These are phyloP conservation scores for Teleogryllus oceanicus DNA, from an alignment of 2,888 invertebrate genomes.

Conservation along the genomic window DNA sequence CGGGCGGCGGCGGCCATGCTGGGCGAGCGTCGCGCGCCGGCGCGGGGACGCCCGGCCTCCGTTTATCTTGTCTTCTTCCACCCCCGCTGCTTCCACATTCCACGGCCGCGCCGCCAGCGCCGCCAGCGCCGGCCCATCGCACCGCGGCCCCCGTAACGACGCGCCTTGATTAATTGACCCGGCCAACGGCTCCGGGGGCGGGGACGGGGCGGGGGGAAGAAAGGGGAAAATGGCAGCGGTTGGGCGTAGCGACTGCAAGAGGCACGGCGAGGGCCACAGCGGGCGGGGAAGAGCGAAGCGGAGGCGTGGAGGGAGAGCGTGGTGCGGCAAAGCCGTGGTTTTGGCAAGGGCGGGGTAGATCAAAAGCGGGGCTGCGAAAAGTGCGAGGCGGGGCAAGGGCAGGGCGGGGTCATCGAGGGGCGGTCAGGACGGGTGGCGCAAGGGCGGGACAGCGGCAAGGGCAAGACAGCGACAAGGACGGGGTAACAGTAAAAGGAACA, in stretches of 20 bases:
- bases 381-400: too few relatives aligned
- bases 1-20: not conserved
- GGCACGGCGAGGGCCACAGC: too few relatives aligned
- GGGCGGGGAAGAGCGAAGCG: too few relatives aligned
- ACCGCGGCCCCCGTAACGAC: not conserved
- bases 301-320: too few relatives aligned
- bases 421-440: not conserved
- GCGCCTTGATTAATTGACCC: constrained; percentile 18
- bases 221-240: not conserved
- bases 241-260: too few relatives aligned
- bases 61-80: constrained; percentile 7
- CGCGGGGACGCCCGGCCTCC: not conserved
- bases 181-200: not conserved
- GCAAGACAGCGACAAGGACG: not conserved
- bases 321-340: too few relatives aligned
- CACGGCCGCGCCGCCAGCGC: not conserved
- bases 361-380: too few relatives aligned
- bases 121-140: not conserved
- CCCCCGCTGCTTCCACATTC: constrained; percentile 9
- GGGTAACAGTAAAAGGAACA: not conserved
- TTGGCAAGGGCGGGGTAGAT: too few relatives aligned
- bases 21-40: constrained; percentile 8
- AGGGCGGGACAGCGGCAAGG: not conserved
- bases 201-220: not conserved
- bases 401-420: too few relatives aligned